Conservation (phyloP, 2,888 invertebrate species). For the Ophion costatus region DNA sequence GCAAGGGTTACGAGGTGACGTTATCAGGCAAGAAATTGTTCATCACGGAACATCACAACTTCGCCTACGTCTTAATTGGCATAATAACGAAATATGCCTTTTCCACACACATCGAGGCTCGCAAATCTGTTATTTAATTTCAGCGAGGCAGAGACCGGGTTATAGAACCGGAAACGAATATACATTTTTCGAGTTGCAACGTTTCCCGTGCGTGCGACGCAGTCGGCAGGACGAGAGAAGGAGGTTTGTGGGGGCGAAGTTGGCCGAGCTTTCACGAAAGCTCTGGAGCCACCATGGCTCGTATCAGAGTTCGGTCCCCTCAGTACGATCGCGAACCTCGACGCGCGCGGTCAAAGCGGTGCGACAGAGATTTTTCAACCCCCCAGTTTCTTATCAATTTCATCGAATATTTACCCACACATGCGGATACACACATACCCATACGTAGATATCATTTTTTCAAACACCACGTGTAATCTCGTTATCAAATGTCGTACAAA, state of each 20-base stretch:
- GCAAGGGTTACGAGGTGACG: too few species aligned
- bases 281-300: slow-evolving; percentile 65
- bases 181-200: slow-evolving; percentile 16
- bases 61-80: too few species aligned
- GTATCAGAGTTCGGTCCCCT: slow-evolving; percentile 75
- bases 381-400: not conserved
- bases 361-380: slow-evolving; percentile 40
- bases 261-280: slow-evolving; percentile 76
- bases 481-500: slow-evolving; percentile 28
- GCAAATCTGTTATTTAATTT: slow-evolving; percentile 11
- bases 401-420: not conserved
- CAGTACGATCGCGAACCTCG: slow-evolving; percentile 80
- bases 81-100: too few species aligned
- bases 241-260: slow-evolving; percentile 68
- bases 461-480: not conserved
- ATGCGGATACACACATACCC: not conserved
- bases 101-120: not conserved
- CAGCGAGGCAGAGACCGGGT: not conserved
- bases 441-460: not conserved
- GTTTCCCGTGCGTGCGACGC: slow-evolving; percentile 40
- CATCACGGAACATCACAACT: too few species aligned
- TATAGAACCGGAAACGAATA: slow-evolving; percentile 11
- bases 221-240: slow-evolving; percentile 3
- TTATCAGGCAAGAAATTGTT: too few species aligned
- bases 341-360: slow-evolving; percentile 74